Conservation (phyloP, 2,888 invertebrate species). For the Xestia sexstrigata region DNA sequence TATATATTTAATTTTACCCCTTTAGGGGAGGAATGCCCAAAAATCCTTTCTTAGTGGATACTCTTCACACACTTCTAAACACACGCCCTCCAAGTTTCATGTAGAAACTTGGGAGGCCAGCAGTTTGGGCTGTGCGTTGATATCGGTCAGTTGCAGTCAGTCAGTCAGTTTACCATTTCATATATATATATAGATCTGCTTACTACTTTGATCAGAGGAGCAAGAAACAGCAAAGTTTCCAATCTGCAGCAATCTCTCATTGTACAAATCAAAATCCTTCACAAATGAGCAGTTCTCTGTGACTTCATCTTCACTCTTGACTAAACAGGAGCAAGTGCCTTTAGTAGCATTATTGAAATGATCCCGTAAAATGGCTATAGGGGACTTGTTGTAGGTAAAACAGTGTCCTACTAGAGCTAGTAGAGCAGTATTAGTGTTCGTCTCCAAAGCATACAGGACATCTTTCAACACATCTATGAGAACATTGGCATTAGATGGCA, state of each 20-base stretch:
- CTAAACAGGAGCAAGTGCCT: constrained; percentile 74
- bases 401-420: constrained; percentile 89
- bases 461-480: constrained; percentile 91
- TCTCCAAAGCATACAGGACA: constrained; percentile 92
- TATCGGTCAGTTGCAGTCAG: too few species aligned
- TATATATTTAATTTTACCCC: background rate
- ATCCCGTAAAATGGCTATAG: constrained; percentile 76
- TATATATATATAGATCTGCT: too few species aligned
- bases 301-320: constrained; percentile 70
- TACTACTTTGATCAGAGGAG: constrained; percentile 85
- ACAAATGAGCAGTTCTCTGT: constrained; percentile 88
- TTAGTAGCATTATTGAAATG: constrained; percentile 74
- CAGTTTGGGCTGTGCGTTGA: too few species aligned
- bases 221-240: constrained; percentile 93
- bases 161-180: too few species aligned
- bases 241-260: constrained; percentile 93
- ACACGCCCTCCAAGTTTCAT: too few species aligned
- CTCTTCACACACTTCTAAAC: too few species aligned
- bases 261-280: constrained; percentile 92
- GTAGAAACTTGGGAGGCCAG: too few species aligned
- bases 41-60: too few species aligned
- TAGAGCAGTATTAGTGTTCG: constrained; percentile 92
- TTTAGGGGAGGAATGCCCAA: too few species aligned
- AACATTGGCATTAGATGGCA: constrained; percentile 88
- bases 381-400: constrained; percentile 79